phyloP scores from a whole-genome alignment of 2,888 invertebrate species.

The Noctua janthina region DNA sequence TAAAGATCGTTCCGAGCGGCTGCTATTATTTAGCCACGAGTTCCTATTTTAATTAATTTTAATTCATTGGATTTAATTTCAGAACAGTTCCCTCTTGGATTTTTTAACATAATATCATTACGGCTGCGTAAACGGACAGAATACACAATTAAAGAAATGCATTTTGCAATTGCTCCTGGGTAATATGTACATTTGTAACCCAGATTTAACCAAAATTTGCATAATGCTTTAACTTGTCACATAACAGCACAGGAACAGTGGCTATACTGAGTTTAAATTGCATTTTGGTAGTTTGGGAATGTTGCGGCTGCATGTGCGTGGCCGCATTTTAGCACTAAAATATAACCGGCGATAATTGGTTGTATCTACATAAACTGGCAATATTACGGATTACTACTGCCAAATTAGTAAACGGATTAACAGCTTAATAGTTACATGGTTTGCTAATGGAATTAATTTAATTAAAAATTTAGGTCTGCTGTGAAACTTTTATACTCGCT shows the following conservation, averaged over 20 bases:
- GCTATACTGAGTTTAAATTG: conserved; percentile 84
- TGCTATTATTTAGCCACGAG: too few species aligned
- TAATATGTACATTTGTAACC: conserved; percentile 80
- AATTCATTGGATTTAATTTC: not conserved
- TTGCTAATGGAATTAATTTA: conserved; percentile 27
- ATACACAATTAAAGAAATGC: conserved; percentile 65
- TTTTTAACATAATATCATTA: not conserved
- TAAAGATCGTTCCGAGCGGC: too few species aligned
- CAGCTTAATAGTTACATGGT: conserved; percentile 35
- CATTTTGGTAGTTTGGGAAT: conserved; percentile 82
- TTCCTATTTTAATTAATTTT: not conserved
- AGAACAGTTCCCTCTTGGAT: not conserved
- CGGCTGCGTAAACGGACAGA: conserved; percentile 21
- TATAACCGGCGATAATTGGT: conserved; percentile 76
- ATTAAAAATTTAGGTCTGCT: conserved; percentile 10
- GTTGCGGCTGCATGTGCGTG: conserved; percentile 78
- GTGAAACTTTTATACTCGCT: conserved; percentile 9
- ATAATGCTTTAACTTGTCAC: conserved; percentile 86
- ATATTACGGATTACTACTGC: conserved; percentile 66
- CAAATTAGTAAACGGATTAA: conserved; percentile 63
- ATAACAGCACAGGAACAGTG: conserved; percentile 79
- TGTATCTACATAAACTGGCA: conserved; percentile 62
- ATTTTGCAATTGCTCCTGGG: conserved; percentile 66
- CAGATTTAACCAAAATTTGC: conserved; percentile 82
- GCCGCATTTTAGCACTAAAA: conserved; percentile 77